Conservation (phyloP, 2,113 vertebrate genomes). For the Brienomyrus longianalis region DNA sequence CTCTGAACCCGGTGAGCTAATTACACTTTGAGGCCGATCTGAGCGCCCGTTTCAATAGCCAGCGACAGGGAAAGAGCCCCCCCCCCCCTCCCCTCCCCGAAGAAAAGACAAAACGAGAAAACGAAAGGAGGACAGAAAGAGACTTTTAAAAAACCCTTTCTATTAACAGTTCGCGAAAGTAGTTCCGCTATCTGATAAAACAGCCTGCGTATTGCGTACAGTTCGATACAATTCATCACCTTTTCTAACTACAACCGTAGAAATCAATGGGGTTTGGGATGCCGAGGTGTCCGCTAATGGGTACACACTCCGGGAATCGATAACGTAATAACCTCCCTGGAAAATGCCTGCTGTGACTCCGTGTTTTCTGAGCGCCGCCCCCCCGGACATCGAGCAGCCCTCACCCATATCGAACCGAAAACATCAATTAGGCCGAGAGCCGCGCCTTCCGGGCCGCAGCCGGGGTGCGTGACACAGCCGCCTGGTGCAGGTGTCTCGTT, state of each 20-base stretch:
- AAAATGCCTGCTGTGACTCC: conserved; percentile 36
- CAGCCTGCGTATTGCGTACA: conserved; percentile 12
- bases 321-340: conserved; percentile 51
- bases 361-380: not conserved
- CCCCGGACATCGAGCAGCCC: not conserved
- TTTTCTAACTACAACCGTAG: conserved; percentile 35
- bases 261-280: conserved; percentile 55
- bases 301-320: conserved; percentile 55
- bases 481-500: not conserved
- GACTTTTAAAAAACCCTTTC: conserved; percentile 37
- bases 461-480: not conserved
- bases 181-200: conserved; percentile 35
- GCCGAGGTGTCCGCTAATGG: conserved; percentile 43
- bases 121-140: not conserved
- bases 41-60: not conserved
- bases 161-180: conserved; percentile 35
- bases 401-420: not conserved
- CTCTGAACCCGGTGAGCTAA: not conserved
- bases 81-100: not conserved
- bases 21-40: not conserved
- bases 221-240: conserved; percentile 45
- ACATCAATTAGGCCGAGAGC: not conserved
- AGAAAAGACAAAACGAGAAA: not conserved
- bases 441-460: not conserved
- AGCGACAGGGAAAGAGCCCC: not conserved